A percentile compares a stretch with the other conserved stretches of the same genome.
Evolutionary conservation across 53 echinoderm and acorn worm genomes (phyloP).

Genomic region (Zoroaster sp.): DNA sequence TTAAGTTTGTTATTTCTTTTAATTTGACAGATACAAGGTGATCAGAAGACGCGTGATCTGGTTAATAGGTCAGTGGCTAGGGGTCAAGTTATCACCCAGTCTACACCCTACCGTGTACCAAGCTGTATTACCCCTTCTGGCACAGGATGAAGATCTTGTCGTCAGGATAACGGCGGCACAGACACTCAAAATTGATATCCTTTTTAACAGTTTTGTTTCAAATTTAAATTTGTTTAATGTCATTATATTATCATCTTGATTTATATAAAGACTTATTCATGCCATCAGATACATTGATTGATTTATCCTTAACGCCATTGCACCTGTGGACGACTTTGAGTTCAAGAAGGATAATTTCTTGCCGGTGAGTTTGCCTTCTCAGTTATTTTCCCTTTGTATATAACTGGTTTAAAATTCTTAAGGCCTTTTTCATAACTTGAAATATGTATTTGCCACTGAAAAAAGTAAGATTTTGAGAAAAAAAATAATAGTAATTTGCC

Average conservation of each 20-base stretch:
- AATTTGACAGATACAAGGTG: conserved; percentile 74
- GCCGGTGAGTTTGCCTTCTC: conserved; percentile 86
- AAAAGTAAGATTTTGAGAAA: too few species aligned
- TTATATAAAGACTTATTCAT: neutral
- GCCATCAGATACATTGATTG: neutral
- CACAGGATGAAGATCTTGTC: conserved; percentile 83
- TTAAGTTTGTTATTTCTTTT: neutral
- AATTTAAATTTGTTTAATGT: neutral
- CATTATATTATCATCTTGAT: neutral
- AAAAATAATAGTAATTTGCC: too few species aligned
- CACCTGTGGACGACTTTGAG: conserved; percentile 99
- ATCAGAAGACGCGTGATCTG: conserved; percentile 93
- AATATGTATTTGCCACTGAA: too few species aligned
- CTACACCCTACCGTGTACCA: conserved; percentile 93
- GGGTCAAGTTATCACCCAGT: conserved; percentile 91
- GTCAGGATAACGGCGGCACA: conserved; percentile 94
- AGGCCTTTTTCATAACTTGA: too few species aligned
- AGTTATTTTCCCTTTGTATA: too few species aligned
- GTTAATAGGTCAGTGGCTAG: conserved; percentile 94
- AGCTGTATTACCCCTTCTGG: conserved; percentile 84
- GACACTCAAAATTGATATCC: conserved; percentile 98
- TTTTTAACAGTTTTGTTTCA: conserved; percentile 21
- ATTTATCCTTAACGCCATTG: conserved; percentile 49
- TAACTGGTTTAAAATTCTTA: too few species aligned
- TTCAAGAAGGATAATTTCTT: conserved; percentile 94